Percentiles rank a stretch among this genome's conserved stretches.
Evolutionary conservation across 2,888 invertebrate species (phyloP).

Genomic region (Dasypogon diadema): DNA sequence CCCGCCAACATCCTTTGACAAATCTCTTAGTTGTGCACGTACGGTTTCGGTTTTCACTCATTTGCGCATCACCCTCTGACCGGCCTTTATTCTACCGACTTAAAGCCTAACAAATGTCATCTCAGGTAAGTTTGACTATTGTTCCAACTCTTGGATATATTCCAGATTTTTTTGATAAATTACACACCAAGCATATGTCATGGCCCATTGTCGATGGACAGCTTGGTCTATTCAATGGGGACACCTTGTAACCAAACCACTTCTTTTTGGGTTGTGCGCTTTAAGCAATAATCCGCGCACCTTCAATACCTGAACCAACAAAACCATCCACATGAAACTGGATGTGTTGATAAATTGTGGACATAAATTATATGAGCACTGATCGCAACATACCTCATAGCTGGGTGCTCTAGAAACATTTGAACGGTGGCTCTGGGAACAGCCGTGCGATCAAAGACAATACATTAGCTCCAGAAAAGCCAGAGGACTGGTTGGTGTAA

Average conservation of each 20-base stretch:
- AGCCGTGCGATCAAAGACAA: slow-evolving; percentile 36
- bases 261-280: slow-evolving; percentile 35
- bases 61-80: slow-evolving; percentile 46
- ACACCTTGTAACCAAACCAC: slow-evolving; percentile 44
- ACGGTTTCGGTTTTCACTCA: slow-evolving; percentile 45
- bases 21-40: slow-evolving; percentile 50
- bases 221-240: slow-evolving; percentile 24
- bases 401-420: slow-evolving; percentile 31
- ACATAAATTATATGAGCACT: slow-evolving; percentile 47
- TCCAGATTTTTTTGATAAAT: slow-evolving; percentile 54
- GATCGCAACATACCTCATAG: slow-evolving; percentile 34
- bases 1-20: slow-evolving; percentile 54
- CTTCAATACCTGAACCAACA: slow-evolving; percentile 47
- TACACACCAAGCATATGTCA: slow-evolving; percentile 53
- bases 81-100: slow-evolving; percentile 51
- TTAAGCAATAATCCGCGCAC: slow-evolving; percentile 54
- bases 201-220: slow-evolving; percentile 41
- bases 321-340: slow-evolving; percentile 30
- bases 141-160: slow-evolving; percentile 54
- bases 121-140: slow-evolving; percentile 53
- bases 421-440: slow-evolving; percentile 46
- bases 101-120: slow-evolving; percentile 53
- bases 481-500: slow-evolving; percentile 8
- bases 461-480: neutral
- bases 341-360: slow-evolving; percentile 50